Evolutionary conservation across 2,113 vertebrate species (phyloP).

Genomic region (Oophaga pumilio): DNA sequence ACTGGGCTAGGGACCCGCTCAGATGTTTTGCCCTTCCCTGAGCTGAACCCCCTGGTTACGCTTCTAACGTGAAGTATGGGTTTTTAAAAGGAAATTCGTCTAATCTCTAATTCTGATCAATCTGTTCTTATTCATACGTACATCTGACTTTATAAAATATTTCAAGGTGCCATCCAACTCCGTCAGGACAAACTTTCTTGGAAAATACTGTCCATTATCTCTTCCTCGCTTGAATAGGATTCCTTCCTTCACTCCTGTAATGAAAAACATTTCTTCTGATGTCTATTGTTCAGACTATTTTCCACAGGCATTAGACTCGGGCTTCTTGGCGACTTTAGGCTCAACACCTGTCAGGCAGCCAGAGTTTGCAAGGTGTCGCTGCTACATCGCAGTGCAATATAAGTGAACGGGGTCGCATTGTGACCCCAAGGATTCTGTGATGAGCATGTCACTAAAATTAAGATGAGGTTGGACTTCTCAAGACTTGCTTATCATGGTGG

Average conservation of each 20-base stretch:
- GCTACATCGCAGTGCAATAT: no score
- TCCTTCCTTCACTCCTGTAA: conserved; percentile 78
- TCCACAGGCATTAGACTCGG: not conserved
- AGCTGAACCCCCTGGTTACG: no score
- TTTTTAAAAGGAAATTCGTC: not conserved
- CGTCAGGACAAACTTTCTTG: conserved; percentile 83
- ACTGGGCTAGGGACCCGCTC: no score
- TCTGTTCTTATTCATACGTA: conserved; percentile 65
- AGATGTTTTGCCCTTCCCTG: no score
- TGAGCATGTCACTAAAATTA: no score
- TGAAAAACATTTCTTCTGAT: not conserved
- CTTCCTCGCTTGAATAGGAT: conserved; percentile 85
- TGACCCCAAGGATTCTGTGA: no score
- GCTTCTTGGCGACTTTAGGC: no score
- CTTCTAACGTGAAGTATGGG: not conserved
- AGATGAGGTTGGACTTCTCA: no score
- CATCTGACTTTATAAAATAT: conserved; percentile 86
- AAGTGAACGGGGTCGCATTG: no score
- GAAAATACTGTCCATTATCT: conserved; percentile 85
- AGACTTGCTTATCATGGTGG: no score
- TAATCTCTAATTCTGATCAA: not conserved
- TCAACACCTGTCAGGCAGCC: no score
- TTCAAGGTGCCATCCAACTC: conserved; percentile 84
- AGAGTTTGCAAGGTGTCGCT: no score
- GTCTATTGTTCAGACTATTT: not conserved